Evolutionary conservation across 2,797 vertebrate genomes (phyloP), one percentile per base, ranked within the genome.

Genomic region (Notoglanidium macrostoma): DNA sequence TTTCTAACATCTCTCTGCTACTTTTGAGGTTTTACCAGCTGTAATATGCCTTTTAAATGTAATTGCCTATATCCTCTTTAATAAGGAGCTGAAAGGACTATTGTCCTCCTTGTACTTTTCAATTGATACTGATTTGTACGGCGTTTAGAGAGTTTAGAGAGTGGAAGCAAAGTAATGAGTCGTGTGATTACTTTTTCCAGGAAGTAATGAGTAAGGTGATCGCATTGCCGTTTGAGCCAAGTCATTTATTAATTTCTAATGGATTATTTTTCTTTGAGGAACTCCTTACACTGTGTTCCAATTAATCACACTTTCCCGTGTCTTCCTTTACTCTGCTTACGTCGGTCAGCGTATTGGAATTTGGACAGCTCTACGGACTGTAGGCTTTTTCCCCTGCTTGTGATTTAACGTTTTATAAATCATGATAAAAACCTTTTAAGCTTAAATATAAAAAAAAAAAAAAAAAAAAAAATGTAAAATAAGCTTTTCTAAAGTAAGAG

Each of bases 151-250:
- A 44, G 85, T 79, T 68, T 68, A 68, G 76, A 55, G 76, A 57
- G 76, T 79, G 49, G 63, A 79, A 68, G 85, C 85, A 86, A 86
- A 79, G 85, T 55, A 86, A 86, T 86, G 85, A 86, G 74, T 86
- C 85, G 74, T 86, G 74, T 86, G 85, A 86, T 86, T 86, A 79
- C 85, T 86, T 85, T 86, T 78, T 79, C 29, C 85, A 86, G 63
- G 49, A 79, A 79, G 49, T 86, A 86, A 86, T 86, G 85, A 86
- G 85, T 23, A 86, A 86, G 85, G 63, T 78, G 73, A 85, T 54
- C 10, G 21, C 46, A 54, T n/a, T 54, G 59, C 84, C 46, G n/a
- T n/a, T 65, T 49, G 61, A 79, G 46, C 17, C 59, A 23, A 67
- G n/a, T 32, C 74, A 67, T 79, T 79, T 79, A 86, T 86, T 86